Conservation (phyloP, 2,113 vertebrate species). For the Anoplopoma fimbria region DNA sequence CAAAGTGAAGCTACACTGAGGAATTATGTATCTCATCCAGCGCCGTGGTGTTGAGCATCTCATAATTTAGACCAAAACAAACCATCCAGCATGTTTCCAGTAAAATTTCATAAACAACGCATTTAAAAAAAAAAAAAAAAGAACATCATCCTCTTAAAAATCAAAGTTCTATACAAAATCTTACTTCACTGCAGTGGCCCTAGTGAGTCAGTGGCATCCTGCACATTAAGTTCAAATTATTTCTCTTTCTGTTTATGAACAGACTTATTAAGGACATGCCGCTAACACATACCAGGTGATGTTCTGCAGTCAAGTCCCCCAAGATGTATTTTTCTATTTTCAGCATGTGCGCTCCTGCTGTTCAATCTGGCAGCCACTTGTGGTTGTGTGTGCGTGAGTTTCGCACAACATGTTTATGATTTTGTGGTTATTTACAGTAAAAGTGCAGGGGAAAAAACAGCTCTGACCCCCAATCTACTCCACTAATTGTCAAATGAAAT, state of each 20-base stretch:
- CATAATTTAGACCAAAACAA: not conserved
- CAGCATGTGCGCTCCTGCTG: conserved; percentile 48
- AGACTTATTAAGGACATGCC: not conserved
- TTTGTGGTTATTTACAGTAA: conserved; percentile 16
- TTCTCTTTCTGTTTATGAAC: conserved; percentile 17
- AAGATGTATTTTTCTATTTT: conserved; percentile 7
- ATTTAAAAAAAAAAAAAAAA: conserved; percentile 15
- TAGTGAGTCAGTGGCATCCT: not conserved
- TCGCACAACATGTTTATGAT: conserved; percentile 29
- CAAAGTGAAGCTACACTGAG: no score
- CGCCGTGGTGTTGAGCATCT: not conserved
- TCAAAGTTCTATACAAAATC: not conserved
- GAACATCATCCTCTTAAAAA: not conserved
- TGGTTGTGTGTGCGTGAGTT: conserved; percentile 10
- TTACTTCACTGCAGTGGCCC: not conserved
- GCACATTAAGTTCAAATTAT: not conserved
- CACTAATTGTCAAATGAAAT: conserved; percentile 19
- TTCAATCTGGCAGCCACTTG: conserved; percentile 3
- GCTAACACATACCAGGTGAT: conserved; percentile 42
- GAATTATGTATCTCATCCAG: not conserved
- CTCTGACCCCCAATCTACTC: not conserved
- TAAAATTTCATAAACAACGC: not conserved
- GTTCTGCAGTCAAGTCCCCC: not conserved
- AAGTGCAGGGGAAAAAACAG: not conserved
- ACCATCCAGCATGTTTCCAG: not conserved